These are phyloP conservation scores for Steinernema carpocapsae DNA, from an alignment of 2,888 invertebrate genomes.

Conservation along the genomic window DNA sequence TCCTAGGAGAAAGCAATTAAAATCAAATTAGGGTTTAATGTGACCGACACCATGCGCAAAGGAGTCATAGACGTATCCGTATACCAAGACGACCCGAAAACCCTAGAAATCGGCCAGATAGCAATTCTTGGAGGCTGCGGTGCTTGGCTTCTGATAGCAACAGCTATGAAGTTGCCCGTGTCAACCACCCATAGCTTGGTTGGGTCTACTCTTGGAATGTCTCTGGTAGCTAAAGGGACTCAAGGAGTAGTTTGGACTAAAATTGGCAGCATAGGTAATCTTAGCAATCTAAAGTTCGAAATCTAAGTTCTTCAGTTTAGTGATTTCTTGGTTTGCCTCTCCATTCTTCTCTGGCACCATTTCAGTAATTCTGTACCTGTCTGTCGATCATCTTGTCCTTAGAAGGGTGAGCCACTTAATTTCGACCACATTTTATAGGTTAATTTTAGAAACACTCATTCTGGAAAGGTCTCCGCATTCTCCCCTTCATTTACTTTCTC, in stretches of 20 bases:
- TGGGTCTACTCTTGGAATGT: conserved; percentile 94
- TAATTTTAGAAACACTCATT: conserved; percentile 54
- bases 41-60: conserved; percentile 97
- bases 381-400: conserved; percentile 74
- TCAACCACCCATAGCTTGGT: conserved; percentile 98
- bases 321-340: conserved; percentile 94
- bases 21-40: conserved; percentile 76
- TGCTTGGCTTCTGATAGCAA: conserved; percentile 89
- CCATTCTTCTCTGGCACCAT: conserved; percentile 88
- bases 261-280: conserved; percentile 77
- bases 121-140: conserved; percentile 86
- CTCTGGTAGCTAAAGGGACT: conserved; percentile 86
- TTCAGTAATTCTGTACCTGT: conserved; percentile 74
- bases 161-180: conserved; percentile 89
- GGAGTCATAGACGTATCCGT: conserved; percentile 87
- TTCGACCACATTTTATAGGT: conserved; percentile 25
- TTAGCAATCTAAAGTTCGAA: too few species aligned
- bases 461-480: conserved; percentile 77
- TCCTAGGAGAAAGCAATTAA: too few species aligned
- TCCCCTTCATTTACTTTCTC: conserved; percentile 90
- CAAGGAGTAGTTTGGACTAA: conserved; percentile 84
- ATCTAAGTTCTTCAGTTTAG: too few species aligned
- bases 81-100: conserved; percentile 81
- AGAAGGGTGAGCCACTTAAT: conserved; percentile 47
- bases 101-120: conserved; percentile 88